Evolutionary conservation across 2,113 vertebrate species (phyloP).

Genomic region (Dicrurus megarhynchus): DNA sequence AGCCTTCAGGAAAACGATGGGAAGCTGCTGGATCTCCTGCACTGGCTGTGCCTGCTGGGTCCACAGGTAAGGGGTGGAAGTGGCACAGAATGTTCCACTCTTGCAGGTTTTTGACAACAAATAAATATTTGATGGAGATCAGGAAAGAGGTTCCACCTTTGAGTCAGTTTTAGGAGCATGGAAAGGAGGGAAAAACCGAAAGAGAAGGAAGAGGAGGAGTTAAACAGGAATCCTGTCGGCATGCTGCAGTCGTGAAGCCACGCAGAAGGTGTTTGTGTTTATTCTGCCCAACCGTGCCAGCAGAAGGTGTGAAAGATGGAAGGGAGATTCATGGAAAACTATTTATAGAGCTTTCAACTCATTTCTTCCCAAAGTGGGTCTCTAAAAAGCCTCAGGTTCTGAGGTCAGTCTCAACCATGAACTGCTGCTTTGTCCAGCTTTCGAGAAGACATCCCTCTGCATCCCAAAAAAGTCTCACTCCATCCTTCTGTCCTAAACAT

Average conservation of each 20-base stretch:
- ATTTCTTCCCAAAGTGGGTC: neutral
- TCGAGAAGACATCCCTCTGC: neutral
- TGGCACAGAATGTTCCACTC: neutral
- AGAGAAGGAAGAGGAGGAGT: neutral
- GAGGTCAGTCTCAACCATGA: neutral
- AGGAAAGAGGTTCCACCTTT: neutral
- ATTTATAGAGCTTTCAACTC: neutral
- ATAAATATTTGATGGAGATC: neutral
- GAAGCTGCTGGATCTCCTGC: neutral
- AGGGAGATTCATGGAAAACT: neutral
- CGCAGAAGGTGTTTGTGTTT: neutral
- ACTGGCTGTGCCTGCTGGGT: neutral
- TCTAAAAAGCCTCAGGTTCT: neutral
- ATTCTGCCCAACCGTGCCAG: neutral
- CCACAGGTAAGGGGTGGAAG: neutral
- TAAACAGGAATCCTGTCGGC: neutral
- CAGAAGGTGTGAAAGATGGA: neutral
- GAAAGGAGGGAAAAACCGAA: neutral
- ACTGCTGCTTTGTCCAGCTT: neutral
- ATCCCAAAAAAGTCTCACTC: neutral
- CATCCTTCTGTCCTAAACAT: neutral
- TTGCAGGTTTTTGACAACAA: neutral
- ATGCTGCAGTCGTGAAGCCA: neutral
- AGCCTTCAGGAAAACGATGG: neutral
- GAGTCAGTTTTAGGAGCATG: neutral